A percentile compares a stretch with the other conserved stretches of the same genome.
Conservation (phyloP, 2,888 invertebrate genomes). For the Philhelius pedissequus region DNA sequence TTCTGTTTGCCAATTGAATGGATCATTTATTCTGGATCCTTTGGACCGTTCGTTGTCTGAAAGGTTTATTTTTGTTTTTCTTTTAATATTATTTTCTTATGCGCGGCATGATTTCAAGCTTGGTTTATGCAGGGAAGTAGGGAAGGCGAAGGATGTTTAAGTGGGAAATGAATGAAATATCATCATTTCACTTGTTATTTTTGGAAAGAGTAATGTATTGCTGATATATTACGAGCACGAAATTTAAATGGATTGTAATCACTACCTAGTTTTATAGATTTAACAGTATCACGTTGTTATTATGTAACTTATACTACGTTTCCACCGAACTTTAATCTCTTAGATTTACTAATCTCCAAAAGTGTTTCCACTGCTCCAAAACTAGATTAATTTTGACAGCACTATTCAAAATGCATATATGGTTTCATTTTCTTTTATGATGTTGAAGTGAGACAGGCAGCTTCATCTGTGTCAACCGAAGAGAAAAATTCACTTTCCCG, state of each 20-base stretch:
- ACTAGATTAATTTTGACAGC: too few relatives aligned
- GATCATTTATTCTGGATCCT: constrained; percentile 53
- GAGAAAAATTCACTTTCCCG: too few relatives aligned
- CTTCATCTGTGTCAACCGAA: too few relatives aligned
- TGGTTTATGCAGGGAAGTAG: background rate
- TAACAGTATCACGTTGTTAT: too few relatives aligned
- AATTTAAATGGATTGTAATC: background rate
- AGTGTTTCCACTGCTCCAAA: too few relatives aligned
- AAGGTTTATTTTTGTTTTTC: background rate
- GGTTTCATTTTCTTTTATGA: too few relatives aligned
- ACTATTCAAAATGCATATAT: too few relatives aligned
- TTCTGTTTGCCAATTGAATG: constrained; percentile 47
- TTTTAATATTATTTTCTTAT: background rate
- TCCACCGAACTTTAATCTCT: too few relatives aligned
- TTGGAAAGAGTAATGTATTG: background rate
- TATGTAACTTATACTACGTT: too few relatives aligned
- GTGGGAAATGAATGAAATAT: constrained; percentile 8
- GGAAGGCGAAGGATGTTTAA: constrained; percentile 1
- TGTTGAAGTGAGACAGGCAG: too few relatives aligned
- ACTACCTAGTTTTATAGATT: background rate
- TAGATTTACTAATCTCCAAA: too few relatives aligned
- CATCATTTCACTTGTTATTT: background rate
- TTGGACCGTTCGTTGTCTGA: background rate
- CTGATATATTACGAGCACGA: background rate
- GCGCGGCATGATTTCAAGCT: background rate